Percentiles rank a stretch among this genome's conserved stretches.
Evolutionary conservation across 2,888 invertebrate genomes (phyloP).

Genomic region (Meghimatium bilineatum): DNA sequence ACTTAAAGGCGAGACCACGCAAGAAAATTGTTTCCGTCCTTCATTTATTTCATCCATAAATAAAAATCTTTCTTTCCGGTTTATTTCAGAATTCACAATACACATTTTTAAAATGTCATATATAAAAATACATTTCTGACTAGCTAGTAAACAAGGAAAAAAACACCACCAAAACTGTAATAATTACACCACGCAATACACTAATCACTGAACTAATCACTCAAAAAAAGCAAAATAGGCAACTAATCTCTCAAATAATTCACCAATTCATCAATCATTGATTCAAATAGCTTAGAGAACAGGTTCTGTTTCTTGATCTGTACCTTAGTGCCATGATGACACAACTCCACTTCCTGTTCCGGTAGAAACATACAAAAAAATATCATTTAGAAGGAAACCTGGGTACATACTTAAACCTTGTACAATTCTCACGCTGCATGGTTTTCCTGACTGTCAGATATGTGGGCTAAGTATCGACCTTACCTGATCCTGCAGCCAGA

Average conservation of each 20-base stretch:
- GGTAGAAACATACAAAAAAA: background rate
- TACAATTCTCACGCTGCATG: slow-evolving; percentile 19
- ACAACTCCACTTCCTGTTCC: background rate
- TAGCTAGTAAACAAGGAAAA: background rate
- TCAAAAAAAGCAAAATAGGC: background rate
- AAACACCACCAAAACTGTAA: background rate
- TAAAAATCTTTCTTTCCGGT: background rate
- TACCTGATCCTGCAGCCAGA: background rate
- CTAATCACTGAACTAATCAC: background rate
- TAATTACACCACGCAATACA: background rate
- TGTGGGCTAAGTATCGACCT: slow-evolving; percentile 14
- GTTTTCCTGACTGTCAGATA: background rate
- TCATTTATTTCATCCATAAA: background rate
- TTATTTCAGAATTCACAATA: too few species aligned
- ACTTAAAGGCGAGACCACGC: background rate
- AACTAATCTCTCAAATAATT: too few species aligned
- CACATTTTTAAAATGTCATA: background rate
- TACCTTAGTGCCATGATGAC: background rate
- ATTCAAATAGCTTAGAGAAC: background rate
- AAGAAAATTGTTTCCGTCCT: background rate
- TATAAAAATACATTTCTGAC: background rate
- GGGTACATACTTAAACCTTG: background rate
- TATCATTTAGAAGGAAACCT: background rate
- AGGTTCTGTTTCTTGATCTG: background rate
- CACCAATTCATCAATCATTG: slow-evolving; percentile 3